Evolutionary conservation across 2,797 vertebrate genomes (phyloP), one percentile per base, ranked within the genome.

Genomic region (Clarias platycephalus): DNA sequence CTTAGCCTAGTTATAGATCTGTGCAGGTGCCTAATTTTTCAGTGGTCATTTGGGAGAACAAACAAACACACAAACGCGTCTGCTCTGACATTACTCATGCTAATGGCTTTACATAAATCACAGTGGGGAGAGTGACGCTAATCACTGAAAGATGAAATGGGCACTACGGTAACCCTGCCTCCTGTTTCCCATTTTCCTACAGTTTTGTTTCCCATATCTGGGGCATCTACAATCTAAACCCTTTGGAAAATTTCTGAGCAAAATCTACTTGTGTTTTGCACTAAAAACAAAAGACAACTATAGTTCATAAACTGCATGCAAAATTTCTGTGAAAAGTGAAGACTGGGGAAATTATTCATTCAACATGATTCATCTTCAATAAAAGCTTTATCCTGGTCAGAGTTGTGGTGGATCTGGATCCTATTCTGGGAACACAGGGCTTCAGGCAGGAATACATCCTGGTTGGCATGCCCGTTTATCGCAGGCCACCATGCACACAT

Each of bases 91-190:
- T 91, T 92, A 92, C 89, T 91, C 89, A 88, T 90, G 88, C 90
- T 93, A 91, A 94, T 90, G 88, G 89, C 87, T 90, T 89, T 84
- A 87, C 92, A 93, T 93, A 91, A 93, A 93, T 94, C 93, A 92
- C 91, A 87, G 88, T 87, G 82, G 90, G 63, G 31, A 88, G 89
- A 87, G 83, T 88, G 92, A 92, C 93, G 90, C 88, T 92, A 93
- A 94, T 91, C 92, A 91, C 93, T 89, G 90, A 85, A 88, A 92
- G 90, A 92, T 88, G 88, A 91, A 92, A 90, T 90, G 84, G 86
- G 89, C 91, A 90, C 89, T 80, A 82, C 68, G 85, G 87, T 86
- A 57, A 67, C 84, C 87, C 80, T 88, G 62, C 67, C 89, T 90
- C 84, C 84, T 82, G 7, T 88, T 88, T 57, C 63, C 84, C 58